These are phyloP conservation scores for Phyllopteryx taeniolatus DNA, from an alignment of 2,113 vertebrate species.

Conservation along the genomic window DNA sequence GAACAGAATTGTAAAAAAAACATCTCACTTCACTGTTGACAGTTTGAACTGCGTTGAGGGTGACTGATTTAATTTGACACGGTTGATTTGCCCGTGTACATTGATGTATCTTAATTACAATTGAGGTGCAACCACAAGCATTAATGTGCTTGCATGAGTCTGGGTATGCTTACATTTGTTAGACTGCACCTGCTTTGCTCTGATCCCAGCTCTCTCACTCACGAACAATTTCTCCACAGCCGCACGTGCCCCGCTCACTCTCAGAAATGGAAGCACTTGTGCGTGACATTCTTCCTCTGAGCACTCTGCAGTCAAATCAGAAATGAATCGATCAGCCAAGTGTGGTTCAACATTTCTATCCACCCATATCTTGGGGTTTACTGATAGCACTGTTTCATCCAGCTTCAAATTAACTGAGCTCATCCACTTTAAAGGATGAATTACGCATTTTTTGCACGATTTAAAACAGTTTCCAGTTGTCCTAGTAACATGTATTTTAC, in stretches of 20 bases:
- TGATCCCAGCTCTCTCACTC: conserved; percentile 14
- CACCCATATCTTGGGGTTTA: conserved; percentile 17
- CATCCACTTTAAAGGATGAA: background rate
- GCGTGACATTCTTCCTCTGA: conserved; percentile 10
- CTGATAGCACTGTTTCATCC: conserved; percentile 13
- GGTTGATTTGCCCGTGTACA: conserved; percentile 6
- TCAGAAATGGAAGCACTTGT: conserved; percentile 18
- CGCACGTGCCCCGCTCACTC: conserved; percentile 1
- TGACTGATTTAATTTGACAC: conserved; percentile 20
- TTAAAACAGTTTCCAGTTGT: no score
- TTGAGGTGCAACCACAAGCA: background rate
- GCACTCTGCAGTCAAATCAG: conserved; percentile 36
- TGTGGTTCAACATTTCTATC: conserved; percentile 27
- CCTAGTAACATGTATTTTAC: background rate
- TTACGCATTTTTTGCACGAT: no score
- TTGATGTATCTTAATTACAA: conserved; percentile 1
- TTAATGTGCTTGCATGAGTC: background rate
- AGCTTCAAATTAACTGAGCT: conserved; percentile 36
- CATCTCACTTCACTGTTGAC: conserved; percentile 1
- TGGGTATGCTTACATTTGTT: conserved; percentile 20
- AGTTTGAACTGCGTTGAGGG: conserved; percentile 5
- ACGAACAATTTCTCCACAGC: conserved; percentile 11
- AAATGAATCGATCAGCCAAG: conserved; percentile 20
- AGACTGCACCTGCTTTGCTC: conserved; percentile 25
- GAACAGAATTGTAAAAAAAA: conserved; percentile 10